These are phyloP conservation scores for Actenoides hombroni DNA, from an alignment of 2,113 vertebrate genomes.

Conservation along the genomic window DNA sequence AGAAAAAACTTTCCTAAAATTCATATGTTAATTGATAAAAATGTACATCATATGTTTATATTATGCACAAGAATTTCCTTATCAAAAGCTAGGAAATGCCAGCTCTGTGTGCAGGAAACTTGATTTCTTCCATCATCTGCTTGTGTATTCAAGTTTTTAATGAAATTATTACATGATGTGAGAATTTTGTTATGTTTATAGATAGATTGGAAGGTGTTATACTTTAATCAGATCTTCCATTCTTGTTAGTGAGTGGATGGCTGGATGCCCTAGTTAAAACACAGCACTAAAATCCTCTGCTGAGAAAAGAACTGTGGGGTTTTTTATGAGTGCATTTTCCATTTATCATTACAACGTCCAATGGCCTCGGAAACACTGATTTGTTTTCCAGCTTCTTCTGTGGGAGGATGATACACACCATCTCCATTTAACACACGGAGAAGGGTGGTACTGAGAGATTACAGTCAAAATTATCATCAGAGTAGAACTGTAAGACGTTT, in stretches of 20 bases:
- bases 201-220: background rate
- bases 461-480: background rate
- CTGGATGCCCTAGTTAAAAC: background rate
- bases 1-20: background rate
- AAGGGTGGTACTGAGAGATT: background rate
- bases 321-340: background rate
- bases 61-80: background rate
- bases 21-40: background rate
- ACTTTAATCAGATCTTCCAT: background rate
- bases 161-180: background rate
- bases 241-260: background rate
- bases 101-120: background rate
- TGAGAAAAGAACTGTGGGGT: background rate
- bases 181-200: background rate
- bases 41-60: rapidly evolving
- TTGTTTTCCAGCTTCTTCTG: background rate
- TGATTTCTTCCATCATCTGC: background rate
- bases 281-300: background rate
- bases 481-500: background rate
- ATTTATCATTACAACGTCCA: background rate
- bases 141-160: background rate
- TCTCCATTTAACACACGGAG: background rate
- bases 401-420: background rate
- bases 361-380: background rate
- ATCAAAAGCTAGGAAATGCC: background rate